Conservation (phyloP, 35 echinoderm and acorn worm genomes). For the Stichopus chloronotus region DNA sequence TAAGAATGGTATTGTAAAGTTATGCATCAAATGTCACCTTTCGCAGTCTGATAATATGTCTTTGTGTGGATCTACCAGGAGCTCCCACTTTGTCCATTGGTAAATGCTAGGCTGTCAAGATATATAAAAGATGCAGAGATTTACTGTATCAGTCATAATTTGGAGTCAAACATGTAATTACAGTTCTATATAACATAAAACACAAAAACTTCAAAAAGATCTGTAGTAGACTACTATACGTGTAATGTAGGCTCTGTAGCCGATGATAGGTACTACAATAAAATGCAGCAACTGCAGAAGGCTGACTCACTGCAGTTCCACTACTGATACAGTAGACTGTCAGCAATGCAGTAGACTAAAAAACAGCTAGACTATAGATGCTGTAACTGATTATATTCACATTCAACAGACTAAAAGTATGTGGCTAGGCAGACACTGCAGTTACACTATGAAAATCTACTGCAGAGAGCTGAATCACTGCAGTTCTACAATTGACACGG, state of each 20-base stretch:
- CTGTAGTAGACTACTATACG: background rate
- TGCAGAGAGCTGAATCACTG: no score
- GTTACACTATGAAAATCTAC: no score
- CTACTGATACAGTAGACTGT: no score
- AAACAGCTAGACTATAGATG: no score
- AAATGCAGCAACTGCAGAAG: background rate
- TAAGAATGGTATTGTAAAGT: background rate
- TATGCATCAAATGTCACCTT: background rate
- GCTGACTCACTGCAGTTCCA: no score
- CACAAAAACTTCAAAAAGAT: background rate
- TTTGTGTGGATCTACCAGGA: background rate
- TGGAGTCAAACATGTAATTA: background rate
- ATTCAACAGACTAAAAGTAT: no score
- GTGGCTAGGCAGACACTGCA: no score
- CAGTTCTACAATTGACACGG: no score
- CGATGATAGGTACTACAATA: background rate
- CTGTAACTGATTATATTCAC: no score
- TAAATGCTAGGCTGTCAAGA: background rate
- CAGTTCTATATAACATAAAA: background rate
- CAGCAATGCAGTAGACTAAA: no score
- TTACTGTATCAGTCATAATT: background rate
- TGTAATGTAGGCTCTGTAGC: background rate
- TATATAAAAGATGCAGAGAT: background rate
- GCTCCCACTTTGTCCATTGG: constrained; percentile 19
- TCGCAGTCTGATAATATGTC: constrained; percentile 14